Base-by-base conservation (phyloP, 2,888 invertebrate genomes). In the Mesorhabditis spiculigera region DNA sequence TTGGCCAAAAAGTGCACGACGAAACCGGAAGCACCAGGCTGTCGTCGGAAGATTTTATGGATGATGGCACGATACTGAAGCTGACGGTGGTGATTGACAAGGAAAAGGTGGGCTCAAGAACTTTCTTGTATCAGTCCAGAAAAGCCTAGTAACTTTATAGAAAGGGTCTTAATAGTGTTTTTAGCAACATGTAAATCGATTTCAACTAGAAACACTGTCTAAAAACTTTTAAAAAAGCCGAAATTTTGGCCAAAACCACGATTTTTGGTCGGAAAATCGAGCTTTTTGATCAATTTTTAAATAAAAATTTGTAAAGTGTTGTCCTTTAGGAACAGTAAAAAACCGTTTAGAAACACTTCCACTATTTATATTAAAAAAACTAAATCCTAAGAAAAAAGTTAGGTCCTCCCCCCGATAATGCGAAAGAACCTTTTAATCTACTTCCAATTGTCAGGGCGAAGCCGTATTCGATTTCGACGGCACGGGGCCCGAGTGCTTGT, bases 401-500 rank as follows among this genome's bases (percentile, higher is more conserved):
- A n/a, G n/a, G n/a, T n/a, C n/a, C n/a, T n/a, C n/a, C n/a, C n/a
- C 28, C 28, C 3, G 28, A 28, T 28, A 28, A 28, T 3, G 28
- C 28, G n/a, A 28, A 28, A 1, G 1, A 1, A 28, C 28, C 28
- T 28, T 28, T 28, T 28, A 3, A 28, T 28, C 5, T 13, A 63
- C 41, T 3, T 13, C 10, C 28, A 45, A 44, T 44, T 66, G 69
- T 58, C 43, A 89, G 88, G 88, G 89, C 5, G 86, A 86, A 50
- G 88, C 89, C 4, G 79, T 86, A 10, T 88, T 89, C 81, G 89
- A 89, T 87, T 90, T 84, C 87, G 92, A 92, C 4, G 94, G 93
- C 4, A 94, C 95, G 0, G 93, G 94, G 0, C 90, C 91, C 68
- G 94, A 99, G 88, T 94, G 97, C 5, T 93, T 93, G 92, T 95